Evolutionary conservation across 2,888 invertebrate genomes (phyloP), one percentile per base, ranked within the genome.

Genomic region (Apodemia hepburni): DNA sequence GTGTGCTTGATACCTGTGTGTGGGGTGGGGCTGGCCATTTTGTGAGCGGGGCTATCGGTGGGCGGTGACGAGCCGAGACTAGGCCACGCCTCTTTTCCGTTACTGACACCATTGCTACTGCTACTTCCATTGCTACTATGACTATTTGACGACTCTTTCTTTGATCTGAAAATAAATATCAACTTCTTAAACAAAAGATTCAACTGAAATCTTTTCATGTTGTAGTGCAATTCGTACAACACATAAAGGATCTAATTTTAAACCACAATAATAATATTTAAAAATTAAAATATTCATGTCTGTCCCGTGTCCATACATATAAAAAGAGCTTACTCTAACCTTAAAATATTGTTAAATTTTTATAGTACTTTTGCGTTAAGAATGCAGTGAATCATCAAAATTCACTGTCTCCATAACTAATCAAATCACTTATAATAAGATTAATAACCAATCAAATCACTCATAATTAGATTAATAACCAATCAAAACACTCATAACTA

Each of bases 21-120:
- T 77, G 87, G 87, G 72, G 84, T 85, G 67, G 87, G 87, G 73
- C 87, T 88, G 77, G 75, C 54, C 71, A 79, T 85, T 79, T 82
- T 84, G 66, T 86, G 74, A 62, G 83, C 83, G 67, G 89, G 87
- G 68, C 86, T 85, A 64, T 87, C 84, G 38, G 78, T 72, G 2
- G 91, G 89, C 0, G 94, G 93, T n/a, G 93, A 93, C 27, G 89
- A 88, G 45, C 93, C 92, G 75, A 94, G 92, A 72, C 94, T 93
- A 60, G 96, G 96, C 95, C 96, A 96, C 69, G 95, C 95, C 77
- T 96, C 96, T 85, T 95, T 95, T 60, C 85, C 82, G 65, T 77
- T 82, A 92, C 75, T 80, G n/a, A 71, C 69, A 54, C 75, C 76
- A 9, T 69, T 75, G 64, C 74, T 75, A 65, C 75, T 70, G 63